phyloP scores from a whole-genome alignment of 1,140 invertebrate species.

The Venturia canescens region DNA sequence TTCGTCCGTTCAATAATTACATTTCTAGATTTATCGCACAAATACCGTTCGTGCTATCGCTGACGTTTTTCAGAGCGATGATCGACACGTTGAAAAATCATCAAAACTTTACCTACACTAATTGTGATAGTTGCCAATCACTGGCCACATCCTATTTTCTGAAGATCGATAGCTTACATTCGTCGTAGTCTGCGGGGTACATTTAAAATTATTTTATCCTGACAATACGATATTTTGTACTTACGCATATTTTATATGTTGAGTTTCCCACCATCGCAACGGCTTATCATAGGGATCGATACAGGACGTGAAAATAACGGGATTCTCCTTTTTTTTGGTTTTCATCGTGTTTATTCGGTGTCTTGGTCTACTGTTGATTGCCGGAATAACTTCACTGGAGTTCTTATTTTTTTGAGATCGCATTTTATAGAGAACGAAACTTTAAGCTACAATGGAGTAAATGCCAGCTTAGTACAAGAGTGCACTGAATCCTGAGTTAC shows the following conservation, averaged over 20 bases:
- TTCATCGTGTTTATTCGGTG: background rate
- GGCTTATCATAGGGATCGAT: conserved; percentile 59
- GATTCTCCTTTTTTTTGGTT: conserved; percentile 42
- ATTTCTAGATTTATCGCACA: background rate
- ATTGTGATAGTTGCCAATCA: background rate
- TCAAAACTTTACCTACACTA: conserved; percentile 7
- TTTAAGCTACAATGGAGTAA: background rate
- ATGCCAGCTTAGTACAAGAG: background rate
- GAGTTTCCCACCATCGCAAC: conserved; percentile 63
- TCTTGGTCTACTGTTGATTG: background rate
- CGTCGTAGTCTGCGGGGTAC: background rate
- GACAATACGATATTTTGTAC: conserved; percentile 39
- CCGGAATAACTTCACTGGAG: background rate
- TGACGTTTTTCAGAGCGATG: conserved; percentile 38
- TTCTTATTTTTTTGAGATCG: background rate
- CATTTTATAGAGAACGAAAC: background rate
- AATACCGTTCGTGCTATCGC: conserved; percentile 35
- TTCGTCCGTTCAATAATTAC: background rate
- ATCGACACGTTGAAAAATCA: conserved; percentile 44
- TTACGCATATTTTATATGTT: conserved; percentile 67
- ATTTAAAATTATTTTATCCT: background rate
- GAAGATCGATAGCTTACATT: background rate
- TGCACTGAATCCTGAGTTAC: background rate
- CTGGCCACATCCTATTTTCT: background rate
- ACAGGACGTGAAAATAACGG: conserved; percentile 51